Conservation (phyloP, 2,888 invertebrate genomes). For the Ectemnius cavifrons region DNA sequence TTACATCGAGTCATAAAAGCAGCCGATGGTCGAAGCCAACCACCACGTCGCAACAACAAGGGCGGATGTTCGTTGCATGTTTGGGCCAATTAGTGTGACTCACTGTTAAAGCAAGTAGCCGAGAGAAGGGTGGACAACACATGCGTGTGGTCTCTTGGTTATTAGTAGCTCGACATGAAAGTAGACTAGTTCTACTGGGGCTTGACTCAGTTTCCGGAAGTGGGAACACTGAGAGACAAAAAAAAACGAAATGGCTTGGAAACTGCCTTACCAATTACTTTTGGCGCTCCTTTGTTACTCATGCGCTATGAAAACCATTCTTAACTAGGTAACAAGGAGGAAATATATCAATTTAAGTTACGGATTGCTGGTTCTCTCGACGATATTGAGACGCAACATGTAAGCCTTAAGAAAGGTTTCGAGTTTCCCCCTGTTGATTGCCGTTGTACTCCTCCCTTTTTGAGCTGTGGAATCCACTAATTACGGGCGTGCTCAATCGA, state of each 20-base stretch:
- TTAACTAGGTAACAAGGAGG: conserved; percentile 35
- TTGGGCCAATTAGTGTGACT: conserved; percentile 48
- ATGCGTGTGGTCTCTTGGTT: conserved; percentile 26
- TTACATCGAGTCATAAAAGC: too few relatives aligned
- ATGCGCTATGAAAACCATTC: conserved; percentile 20
- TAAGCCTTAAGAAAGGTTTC: neutral
- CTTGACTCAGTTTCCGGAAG: neutral
- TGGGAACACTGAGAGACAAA: conserved; percentile 10
- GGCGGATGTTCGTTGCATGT: neutral
- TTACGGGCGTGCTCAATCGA: conserved; percentile 2
- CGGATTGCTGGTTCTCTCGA: too few relatives aligned
- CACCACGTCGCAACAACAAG: too few relatives aligned
- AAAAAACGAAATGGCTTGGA: conserved; percentile 4
- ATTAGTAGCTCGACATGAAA: conserved; percentile 19
- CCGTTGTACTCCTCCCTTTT: neutral
- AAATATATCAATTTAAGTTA: conserved; percentile 33
- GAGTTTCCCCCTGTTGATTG: neutral
- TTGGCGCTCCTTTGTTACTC: conserved; percentile 10
- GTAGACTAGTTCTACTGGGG: conserved; percentile 31
- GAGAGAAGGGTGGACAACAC: conserved; percentile 8
- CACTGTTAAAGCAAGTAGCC: conserved; percentile 8
- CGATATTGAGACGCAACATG: too few relatives aligned
- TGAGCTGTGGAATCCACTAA: neutral
- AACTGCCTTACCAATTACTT: conserved; percentile 36
- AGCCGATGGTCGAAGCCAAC: too few relatives aligned